phyloP scores from a whole-genome alignment of 2,888 invertebrate genomes.

The Nephrotoma appendiculata region DNA sequence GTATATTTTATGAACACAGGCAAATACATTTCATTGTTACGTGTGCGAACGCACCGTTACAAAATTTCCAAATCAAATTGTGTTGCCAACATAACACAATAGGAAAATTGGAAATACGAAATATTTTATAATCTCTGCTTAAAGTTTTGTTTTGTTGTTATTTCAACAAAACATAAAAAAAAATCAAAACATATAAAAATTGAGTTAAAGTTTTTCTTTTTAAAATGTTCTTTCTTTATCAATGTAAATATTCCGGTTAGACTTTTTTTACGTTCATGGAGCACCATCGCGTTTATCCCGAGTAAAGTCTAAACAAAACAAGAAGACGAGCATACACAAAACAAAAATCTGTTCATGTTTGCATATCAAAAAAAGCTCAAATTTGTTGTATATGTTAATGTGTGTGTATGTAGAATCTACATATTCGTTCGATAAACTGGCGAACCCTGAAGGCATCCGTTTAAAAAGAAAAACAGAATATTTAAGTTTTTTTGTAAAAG shows the following conservation, averaged over 20 bases:
- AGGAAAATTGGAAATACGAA: background rate
- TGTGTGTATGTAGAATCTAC: background rate
- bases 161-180: background rate
- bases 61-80: background rate
- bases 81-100: background rate
- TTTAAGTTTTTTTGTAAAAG: background rate
- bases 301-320: background rate
- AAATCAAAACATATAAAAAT: background rate
- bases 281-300: background rate
- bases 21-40: too few species aligned
- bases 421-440: constrained; percentile 1
- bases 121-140: background rate
- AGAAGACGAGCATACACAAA: background rate
- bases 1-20: too few species aligned
- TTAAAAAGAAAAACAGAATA: background rate
- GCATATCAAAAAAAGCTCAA: constrained; percentile 1
- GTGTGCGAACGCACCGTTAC: too few species aligned
- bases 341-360: background rate
- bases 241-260: constrained; percentile 1
- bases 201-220: background rate
- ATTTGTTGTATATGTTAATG: background rate
- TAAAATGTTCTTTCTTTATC: background rate
- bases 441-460: background rate
- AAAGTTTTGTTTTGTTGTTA: background rate
- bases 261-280: background rate